Conservation (phyloP, 2,113 vertebrate genomes). For the Cyprinodon tularosa region DNA sequence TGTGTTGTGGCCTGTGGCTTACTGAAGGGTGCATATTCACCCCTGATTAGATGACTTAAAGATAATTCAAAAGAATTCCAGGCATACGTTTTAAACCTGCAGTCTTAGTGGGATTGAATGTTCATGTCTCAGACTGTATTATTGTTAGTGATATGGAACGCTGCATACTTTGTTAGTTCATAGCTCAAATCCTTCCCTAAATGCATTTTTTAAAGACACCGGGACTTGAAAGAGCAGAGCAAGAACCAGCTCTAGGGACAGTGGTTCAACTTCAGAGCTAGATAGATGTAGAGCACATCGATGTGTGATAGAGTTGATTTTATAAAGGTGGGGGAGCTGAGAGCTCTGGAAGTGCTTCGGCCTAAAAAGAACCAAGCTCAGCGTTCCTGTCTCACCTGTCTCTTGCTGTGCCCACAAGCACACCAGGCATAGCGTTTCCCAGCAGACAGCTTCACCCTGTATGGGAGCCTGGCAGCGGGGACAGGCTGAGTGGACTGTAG, state of each 20-base stretch:
- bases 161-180: background rate
- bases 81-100: background rate
- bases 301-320: no score
- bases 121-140: background rate
- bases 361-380: background rate
- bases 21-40: background rate
- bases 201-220: background rate
- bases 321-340: background rate
- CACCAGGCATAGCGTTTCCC: slow-evolving; percentile 87
- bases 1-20: no score
- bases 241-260: no score
- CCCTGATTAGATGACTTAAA: background rate
- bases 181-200: background rate
- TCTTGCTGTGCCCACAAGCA: slow-evolving; percentile 86
- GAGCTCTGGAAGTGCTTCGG: background rate
- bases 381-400: slow-evolving; percentile 80
- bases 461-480: slow-evolving; percentile 82
- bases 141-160: background rate
- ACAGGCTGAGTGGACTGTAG: slow-evolving; percentile 44
- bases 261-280: no score
- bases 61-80: background rate
- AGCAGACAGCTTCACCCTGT: slow-evolving; percentile 80
- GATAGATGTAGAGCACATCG: no score
- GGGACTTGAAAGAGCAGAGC: no score
- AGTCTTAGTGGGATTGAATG: background rate